Evolutionary conservation across 2,797 vertebrate genomes (phyloP).

Genomic region (Podarcis lilfordi): DNA sequence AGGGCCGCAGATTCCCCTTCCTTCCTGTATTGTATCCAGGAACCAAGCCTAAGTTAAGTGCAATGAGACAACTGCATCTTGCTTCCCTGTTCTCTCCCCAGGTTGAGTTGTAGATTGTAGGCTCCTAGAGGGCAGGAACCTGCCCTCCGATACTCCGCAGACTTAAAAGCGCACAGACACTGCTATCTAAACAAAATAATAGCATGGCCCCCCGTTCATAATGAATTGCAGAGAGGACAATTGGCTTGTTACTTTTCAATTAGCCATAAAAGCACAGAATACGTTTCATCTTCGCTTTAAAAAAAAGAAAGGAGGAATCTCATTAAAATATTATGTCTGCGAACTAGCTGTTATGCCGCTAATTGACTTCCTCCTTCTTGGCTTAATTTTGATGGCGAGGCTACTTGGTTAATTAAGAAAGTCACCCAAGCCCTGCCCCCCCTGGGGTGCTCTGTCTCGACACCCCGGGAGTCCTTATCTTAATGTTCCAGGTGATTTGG

Average conservation of each 20-base stretch:
- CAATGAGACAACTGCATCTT: too few relatives aligned
- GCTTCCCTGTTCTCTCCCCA: too few relatives aligned
- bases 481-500: constrained; percentile 46
- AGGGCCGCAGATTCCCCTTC: too few relatives aligned
- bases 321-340: constrained; percentile 62
- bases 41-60: too few relatives aligned
- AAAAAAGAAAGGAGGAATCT: constrained; percentile 27
- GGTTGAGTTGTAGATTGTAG: too few relatives aligned
- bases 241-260: neutral
- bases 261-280: neutral
- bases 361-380: constrained; percentile 68
- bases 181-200: too few relatives aligned
- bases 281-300: constrained; percentile 17
- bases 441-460: constrained; percentile 34
- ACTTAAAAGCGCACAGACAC: neutral
- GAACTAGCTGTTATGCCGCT: constrained; percentile 55
- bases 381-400: constrained; percentile 65
- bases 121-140: neutral
- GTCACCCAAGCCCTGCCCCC: constrained; percentile 40
- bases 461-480: constrained; percentile 47
- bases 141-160: neutral
- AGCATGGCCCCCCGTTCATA: too few relatives aligned
- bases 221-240: neutral
- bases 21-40: too few relatives aligned
- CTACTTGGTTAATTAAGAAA: constrained; percentile 70